Base-by-base conservation (phyloP, 2,888 invertebrate species). In the Endomychus coccineus region DNA sequence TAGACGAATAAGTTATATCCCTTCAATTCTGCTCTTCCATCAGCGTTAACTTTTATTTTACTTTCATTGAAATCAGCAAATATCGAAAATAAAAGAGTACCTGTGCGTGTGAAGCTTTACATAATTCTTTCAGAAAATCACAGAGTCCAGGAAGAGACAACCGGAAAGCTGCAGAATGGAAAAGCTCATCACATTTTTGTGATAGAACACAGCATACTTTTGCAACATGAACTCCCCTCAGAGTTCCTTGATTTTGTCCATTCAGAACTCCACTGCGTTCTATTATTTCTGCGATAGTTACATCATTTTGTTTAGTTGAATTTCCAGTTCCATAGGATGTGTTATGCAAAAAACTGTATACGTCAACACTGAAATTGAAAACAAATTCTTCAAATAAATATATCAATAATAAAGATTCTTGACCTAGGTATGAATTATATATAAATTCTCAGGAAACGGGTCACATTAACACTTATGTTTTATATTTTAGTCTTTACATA, bases 201-300 rank as follows among this genome's bases (percentile, higher is more conserved):
- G 91, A 85, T 6, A 96, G 67, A 0, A 88, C 85, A 64, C 92
- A 92, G 37, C 94, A 78, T 1, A 92, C 88, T 56, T 89, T 84
- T 0, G 89, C 87, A 0, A 90, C 86, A 36, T 88, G 84, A 3
- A 83, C 76, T 2, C 85, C 83, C 1, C 78, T 74, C 35, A 87
- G 71, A 7, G 83, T 71, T 2, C 72, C 77, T 41, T 62, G 62
- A 13, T 61, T 60, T 43, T 63, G 65, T 3, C 61, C 58, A 42
- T 64, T 67, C 29, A 66, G 64, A 3, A 64, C 67, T 12, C 68
- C 66, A 39, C 76, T 77, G 11, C 74, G 67, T 55, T 77, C 77
- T 2, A 77, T 75, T 30, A 87, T 78, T 55, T 83, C 83, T 0
- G 80, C 74, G 2, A 87, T 79, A 3, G 78, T 79, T 57, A 83